phyloP scores from a whole-genome alignment of 2,113 vertebrate species.

The Parus major region DNA sequence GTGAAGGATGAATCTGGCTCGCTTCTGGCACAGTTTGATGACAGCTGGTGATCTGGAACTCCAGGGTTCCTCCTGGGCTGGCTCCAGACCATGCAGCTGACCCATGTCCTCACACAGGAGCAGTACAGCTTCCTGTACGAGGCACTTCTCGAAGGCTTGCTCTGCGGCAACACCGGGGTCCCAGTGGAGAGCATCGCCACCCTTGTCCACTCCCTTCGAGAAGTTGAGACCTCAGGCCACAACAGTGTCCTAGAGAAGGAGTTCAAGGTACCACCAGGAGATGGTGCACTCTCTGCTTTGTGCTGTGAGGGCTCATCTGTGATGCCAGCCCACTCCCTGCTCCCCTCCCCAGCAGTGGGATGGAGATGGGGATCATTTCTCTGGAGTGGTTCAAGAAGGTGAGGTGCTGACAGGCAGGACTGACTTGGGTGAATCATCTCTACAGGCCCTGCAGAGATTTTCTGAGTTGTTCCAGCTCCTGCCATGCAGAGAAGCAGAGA shows the following conservation, averaged over 20 bases:
- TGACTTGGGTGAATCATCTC: not conserved
- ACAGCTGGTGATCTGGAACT: not conserved
- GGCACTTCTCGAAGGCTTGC: constrained; percentile 50
- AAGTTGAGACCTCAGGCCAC: not conserved
- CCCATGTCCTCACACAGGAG: not conserved
- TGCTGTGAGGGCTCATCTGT: not conserved
- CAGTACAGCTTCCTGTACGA: constrained; percentile 68
- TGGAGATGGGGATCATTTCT: not conserved
- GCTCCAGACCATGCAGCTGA: not conserved
- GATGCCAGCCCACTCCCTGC: not conserved
- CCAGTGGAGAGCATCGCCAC: not conserved
- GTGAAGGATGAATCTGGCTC: not conserved
- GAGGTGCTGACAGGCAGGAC: not conserved
- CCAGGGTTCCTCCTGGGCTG: not conserved
- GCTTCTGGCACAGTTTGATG: not conserved
- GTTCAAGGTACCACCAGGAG: constrained; percentile 55
- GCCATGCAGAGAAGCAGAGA: constrained; percentile 46
- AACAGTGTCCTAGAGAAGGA: constrained; percentile 9
- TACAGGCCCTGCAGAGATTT: constrained; percentile 61
- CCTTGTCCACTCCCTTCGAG: not conserved
- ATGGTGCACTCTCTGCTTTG: not conserved
- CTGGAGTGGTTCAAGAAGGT: not conserved
- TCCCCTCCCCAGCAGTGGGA: not conserved
- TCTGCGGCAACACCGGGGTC: constrained; percentile 30
- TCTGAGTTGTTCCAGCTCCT: constrained; percentile 52